A percentile compares a stretch with the other conserved stretches of the same genome.
Evolutionary conservation across 2,888 invertebrate genomes (phyloP).

Genomic region (Tetranychus truncatus): DNA sequence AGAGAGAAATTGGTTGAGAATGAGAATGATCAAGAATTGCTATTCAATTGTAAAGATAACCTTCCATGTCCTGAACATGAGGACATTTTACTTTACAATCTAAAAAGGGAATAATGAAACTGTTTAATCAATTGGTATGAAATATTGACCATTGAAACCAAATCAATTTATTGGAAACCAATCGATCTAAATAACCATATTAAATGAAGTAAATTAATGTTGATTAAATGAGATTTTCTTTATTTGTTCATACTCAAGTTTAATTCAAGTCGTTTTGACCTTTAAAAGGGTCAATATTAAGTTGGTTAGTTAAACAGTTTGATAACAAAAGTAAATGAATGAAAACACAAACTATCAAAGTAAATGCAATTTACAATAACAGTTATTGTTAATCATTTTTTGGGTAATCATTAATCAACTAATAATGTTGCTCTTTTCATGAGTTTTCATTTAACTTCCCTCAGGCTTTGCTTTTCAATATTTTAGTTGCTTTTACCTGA

Average conservation of each 20-base stretch:
- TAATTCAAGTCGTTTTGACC: not conserved
- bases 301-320: not conserved
- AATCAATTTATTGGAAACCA: too few relatives aligned
- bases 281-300: not conserved
- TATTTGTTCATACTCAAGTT: not conserved
- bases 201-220: too few relatives aligned
- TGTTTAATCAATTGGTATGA: too few relatives aligned
- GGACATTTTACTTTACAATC: too few relatives aligned
- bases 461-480: not conserved
- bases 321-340: not conserved
- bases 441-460: not conserved
- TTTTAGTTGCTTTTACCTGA: not conserved
- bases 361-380: not conserved
- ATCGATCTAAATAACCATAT: too few relatives aligned
- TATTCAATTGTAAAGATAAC: too few relatives aligned
- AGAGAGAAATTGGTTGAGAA: too few relatives aligned
- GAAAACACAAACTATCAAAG: not conserved
- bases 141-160: too few relatives aligned
- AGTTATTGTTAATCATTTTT: not conserved
- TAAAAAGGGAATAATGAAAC: too few relatives aligned
- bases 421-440: not conserved
- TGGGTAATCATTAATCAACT: not conserved
- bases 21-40: too few relatives aligned
- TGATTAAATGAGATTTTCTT: too few relatives aligned
- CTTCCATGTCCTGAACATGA: too few relatives aligned